Base-by-base conservation (phyloP, 2,797 vertebrate genomes). In the Mareca penelope region DNA sequence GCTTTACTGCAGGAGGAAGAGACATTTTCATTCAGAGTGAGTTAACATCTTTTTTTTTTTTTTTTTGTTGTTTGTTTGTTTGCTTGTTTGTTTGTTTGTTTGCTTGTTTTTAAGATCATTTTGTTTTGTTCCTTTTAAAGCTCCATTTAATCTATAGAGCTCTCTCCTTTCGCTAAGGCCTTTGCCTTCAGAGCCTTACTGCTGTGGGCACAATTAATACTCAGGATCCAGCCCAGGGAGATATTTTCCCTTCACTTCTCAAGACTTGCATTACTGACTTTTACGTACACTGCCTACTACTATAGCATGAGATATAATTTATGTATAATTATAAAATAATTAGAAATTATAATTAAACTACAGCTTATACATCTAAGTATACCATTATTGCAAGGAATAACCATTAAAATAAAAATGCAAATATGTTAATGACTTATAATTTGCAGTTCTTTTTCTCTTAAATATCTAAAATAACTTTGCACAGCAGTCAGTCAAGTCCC, bases 1-100 rank as follows among this genome's bases (percentile, higher is more conserved):
- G 99, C 99, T 98, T 99, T 99, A 98, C 99, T 99, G 98, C 53
- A 86, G 42, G 89, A 96, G 96, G 60, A 97, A 57, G 60, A 95
- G 69, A 95, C 8, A 82, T 35, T 80, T 56, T 23, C 28, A 85
- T 81, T 93, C 83, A 97, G 81, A 83, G 24, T 31, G 70, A 73
- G 73, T 82, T 63, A 81, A 33, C 33, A 80, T 11, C 10, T 50
- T 33, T 33, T 35, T 37, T 53, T 75, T 3, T 46, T 75, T 33
- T 35, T 35, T 35, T 35, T 35, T 35, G 33, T 35, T 35, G 33
- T 35, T 35, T 35, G 33, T 35, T 35, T 35, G 33, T 35, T 35
- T n/a, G 9, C 9, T 35, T 35, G 35, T 35, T 35, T 35, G 33
- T 35, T 35, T 35, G 33, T 35, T 35, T 35, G 33, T 35, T 35